Evolutionary conservation across 2,888 invertebrate genomes (phyloP), one percentile per base, ranked within the genome.

Genomic region (Plagodis dolabraria): DNA sequence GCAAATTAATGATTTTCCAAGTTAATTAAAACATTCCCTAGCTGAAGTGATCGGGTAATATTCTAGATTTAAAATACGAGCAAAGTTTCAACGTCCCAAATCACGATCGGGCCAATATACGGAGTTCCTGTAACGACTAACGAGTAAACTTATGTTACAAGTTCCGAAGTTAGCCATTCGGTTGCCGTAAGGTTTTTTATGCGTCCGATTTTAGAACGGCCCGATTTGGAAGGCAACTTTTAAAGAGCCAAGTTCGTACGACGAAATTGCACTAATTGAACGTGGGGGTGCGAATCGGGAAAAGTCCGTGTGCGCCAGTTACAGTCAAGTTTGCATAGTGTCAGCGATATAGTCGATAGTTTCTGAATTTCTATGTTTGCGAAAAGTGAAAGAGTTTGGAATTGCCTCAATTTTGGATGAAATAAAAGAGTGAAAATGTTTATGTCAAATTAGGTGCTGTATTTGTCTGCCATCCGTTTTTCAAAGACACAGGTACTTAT

Each of bases 11-110:
- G 84, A 85, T 82, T 83, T 75, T 65, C 66, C 62, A 76, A 85
- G 74, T 82, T 86, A 85, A 87, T 89, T 87, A 87, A 86, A 87
- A 86, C 77, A 80, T 83, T 80, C 74, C 66, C 53, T 65, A 54
- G 60, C 64, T 68, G 64, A 70, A 70, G 74, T 71, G 72, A 75
- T 74, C 59, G 59, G 53, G 54, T 60, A 65, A 72, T 74, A 74
- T 66, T 63, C 60, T 51, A 57, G 58, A 67, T 70, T 70, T 73
- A 73, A 73, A 73, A 73, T 74, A 74, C 69, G 72, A 47, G 40
- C 66, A 33, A 80, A 80, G 69, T 79, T 78, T 58, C 53, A 33
- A 42, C 58, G 63, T 64, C 57, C 63, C 67, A 60, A 71, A 75
- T 78, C 65, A 68, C 66, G 70, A 68, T 52, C 61, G 65, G 59